Evolutionary conservation across 1,140 invertebrate genomes (phyloP), one percentile per base, ranked within the genome.

Genomic region (Leucophenga varia): DNA sequence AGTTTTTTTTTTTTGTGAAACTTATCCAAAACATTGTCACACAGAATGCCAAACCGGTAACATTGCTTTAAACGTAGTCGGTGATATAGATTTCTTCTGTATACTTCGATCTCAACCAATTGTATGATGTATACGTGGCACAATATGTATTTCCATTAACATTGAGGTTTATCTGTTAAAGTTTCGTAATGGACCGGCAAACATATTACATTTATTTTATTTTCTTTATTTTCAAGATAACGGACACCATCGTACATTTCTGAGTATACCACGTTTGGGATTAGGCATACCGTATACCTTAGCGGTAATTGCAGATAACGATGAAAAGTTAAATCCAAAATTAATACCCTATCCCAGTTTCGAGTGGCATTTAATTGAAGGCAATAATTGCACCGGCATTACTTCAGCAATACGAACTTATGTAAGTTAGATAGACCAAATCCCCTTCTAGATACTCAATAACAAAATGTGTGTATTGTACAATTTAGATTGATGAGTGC

Each of bases 201-300:
- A n/a, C 10, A 40, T 20, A 40, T 22, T 3, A 20, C 10, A 16
- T 5, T 3, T 7, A 12, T n/a, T 30, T 41, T 28, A 30, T 42
- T 16, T 43, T 3, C 16, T 35, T 37, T 31, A 30, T 16, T 22
- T n/a, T 20, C 30, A 7, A 52, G 50, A 72, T 21, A 57, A 72
- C 53, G 69, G 65, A n/a, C 51, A 63, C 2, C 69, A 70, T 48
- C 69, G 80, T 3, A 78, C 87, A 0, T 89, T 89, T 52, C 71
- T 89, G 0, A 81, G 86, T 0, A 81, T 87, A 32, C 88, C 88
- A 1, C 86, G 85, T 37, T 89, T 83, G 77, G 91, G 82, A 55
- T 56, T 76, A 2, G 86, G 85, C 0, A 78, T 87, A 2, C 87
- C 87, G 0, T 78, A 80, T 3, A 86, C 86, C 0, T 58, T 89